phyloP scores from a whole-genome alignment of 2,888 invertebrate genomes.

The Rotaria sp. region DNA sequence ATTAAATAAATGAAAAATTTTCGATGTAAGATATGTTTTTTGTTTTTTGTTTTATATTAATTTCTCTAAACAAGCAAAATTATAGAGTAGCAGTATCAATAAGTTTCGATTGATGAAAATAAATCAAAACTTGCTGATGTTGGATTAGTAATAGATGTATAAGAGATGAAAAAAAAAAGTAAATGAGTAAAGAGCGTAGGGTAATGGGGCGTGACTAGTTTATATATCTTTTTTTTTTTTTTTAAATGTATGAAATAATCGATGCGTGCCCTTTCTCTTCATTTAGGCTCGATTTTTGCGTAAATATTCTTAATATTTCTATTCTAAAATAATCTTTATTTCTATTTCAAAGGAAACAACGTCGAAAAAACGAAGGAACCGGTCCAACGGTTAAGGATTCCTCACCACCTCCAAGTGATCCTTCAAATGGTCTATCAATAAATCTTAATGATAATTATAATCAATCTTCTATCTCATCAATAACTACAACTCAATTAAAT shows the following conservation, averaged over 20 bases:
- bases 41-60: no score
- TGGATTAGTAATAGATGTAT: background rate
- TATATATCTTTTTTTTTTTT: background rate
- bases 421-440: background rate
- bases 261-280: slow-evolving; percentile 17
- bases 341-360: background rate
- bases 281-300: slow-evolving; percentile 22
- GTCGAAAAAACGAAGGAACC: background rate
- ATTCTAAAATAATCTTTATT: background rate
- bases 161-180: background rate
- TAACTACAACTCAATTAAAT: background rate
- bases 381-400: background rate
- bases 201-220: background rate
- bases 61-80: no score
- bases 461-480: background rate
- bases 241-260: background rate
- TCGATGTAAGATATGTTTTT: no score
- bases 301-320: background rate
- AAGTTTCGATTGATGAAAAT: no score
- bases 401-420: background rate
- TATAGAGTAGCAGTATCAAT: no score
- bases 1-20: no score
- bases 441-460: background rate
- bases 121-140: no score
- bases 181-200: background rate